phyloP scores from a whole-genome alignment of 2,797 vertebrate genomes.

The Parauchenoglanis punctatus region DNA sequence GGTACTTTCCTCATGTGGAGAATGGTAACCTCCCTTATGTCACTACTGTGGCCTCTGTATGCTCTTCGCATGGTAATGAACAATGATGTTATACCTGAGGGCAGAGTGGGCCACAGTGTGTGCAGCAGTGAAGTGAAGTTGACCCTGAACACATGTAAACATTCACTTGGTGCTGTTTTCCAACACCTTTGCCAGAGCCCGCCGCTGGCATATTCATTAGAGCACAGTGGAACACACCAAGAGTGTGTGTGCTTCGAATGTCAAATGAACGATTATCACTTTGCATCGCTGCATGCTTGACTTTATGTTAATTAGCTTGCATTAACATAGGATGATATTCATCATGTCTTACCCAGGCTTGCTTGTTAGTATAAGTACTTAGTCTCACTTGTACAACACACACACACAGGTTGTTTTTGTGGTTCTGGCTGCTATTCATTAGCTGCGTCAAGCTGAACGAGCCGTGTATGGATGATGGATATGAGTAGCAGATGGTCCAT shows the following conservation, averaged over 20 bases:
- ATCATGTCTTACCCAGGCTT: constrained; percentile 18
- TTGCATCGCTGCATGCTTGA: constrained; percentile 31
- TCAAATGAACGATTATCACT: constrained; percentile 39
- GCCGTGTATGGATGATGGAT: constrained; percentile 49
- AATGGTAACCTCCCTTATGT: not conserved
- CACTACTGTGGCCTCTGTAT: not conserved
- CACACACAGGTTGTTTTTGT: constrained; percentile 31
- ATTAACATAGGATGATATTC: constrained; percentile 14
- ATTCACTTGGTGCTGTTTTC: constrained; percentile 16
- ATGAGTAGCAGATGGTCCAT: constrained; percentile 56
- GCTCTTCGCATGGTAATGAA: constrained; percentile 34
- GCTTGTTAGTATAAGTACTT: constrained; percentile 32
- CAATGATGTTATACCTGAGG: constrained; percentile 7
- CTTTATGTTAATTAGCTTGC: constrained; percentile 42
- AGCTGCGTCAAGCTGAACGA: constrained; percentile 39
- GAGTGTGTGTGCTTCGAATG: not conserved
- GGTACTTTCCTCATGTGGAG: not conserved
- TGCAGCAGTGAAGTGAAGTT: not conserved
- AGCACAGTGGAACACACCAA: not conserved
- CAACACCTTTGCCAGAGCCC: not conserved
- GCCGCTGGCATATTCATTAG: not conserved
- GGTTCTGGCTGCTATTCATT: constrained; percentile 49
- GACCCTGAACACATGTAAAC: constrained; percentile 37
- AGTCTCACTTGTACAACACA: not conserved
- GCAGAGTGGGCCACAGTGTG: not conserved